Conservation (phyloP, 2,888 invertebrate species). For the Agrenia bidenticulata region DNA sequence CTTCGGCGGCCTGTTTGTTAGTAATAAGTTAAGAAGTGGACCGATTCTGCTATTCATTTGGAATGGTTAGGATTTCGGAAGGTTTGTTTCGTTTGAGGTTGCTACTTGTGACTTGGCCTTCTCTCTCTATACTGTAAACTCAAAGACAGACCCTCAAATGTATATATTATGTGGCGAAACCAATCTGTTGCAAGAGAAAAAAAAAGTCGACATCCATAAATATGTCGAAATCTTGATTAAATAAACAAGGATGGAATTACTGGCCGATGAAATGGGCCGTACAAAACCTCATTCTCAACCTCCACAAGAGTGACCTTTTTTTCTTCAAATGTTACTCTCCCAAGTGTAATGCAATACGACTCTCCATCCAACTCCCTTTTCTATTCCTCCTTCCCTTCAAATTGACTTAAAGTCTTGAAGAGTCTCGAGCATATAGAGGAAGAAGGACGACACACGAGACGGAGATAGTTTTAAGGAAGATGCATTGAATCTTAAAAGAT, state of each 20-base stretch:
- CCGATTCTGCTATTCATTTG: no score
- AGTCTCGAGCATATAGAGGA: no score
- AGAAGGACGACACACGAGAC: neutral
- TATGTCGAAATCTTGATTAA: constrained; percentile 54
- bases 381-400: neutral
- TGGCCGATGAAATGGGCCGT: constrained; percentile 53
- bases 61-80: no score
- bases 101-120: no score
- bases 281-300: constrained; percentile 44
- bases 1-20: no score
- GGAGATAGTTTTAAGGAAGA: constrained; percentile 7
- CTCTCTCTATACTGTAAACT: no score
- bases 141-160: neutral
- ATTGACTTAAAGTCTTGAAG: constrained; percentile 6
- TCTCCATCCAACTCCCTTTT: neutral
- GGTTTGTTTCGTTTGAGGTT: no score
- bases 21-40: no score
- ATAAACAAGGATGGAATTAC: constrained; percentile 53
- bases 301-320: constrained; percentile 2
- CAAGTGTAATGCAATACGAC: neutral
- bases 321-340: constrained; percentile 11
- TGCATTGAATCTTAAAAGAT: constrained; percentile 1
- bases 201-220: constrained; percentile 48
- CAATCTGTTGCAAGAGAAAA: constrained; percentile 49
- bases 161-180: constrained; percentile 45